Evolutionary conservation across 2,797 vertebrate genomes (phyloP).

Genomic region (Rhabdomys pumilio): DNA sequence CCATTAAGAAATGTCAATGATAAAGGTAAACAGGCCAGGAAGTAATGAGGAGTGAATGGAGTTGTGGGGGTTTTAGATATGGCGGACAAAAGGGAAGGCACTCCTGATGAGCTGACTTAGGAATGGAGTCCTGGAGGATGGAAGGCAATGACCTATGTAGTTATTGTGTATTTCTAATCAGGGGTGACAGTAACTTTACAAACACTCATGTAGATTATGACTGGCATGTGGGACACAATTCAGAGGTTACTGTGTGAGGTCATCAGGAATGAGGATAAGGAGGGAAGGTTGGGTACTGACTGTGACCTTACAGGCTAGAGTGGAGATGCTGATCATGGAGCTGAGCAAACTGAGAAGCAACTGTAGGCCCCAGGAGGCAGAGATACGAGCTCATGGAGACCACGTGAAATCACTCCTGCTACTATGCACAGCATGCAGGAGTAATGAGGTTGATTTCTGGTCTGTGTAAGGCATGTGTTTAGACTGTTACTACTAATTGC

Average conservation of each 20-base stretch:
- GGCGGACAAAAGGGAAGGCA: not conserved
- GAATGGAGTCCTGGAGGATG: not conserved
- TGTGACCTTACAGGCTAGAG: not conserved
- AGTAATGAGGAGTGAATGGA: not conserved
- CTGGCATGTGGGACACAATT: not conserved
- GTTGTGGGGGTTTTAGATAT: not conserved
- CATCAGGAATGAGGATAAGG: not conserved
- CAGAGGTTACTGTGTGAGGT: accelerated
- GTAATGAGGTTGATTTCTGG: not conserved
- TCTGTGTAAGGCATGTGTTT: not conserved
- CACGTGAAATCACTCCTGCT: not conserved
- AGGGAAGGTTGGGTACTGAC: not conserved
- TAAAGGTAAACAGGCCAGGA: not conserved
- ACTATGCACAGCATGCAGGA: not conserved
- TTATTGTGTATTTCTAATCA: not conserved
- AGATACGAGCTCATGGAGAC: not conserved
- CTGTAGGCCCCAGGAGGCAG: not conserved
- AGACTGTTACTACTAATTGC: not conserved
- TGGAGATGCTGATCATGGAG: not conserved
- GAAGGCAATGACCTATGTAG: not conserved
- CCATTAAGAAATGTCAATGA: not conserved
- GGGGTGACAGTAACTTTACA: not conserved
- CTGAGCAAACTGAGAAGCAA: not conserved
- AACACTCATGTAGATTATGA: not conserved
- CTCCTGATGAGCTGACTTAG: not conserved